phyloP scores from a whole-genome alignment of 2,888 invertebrate species.

The Melieria omissa region DNA sequence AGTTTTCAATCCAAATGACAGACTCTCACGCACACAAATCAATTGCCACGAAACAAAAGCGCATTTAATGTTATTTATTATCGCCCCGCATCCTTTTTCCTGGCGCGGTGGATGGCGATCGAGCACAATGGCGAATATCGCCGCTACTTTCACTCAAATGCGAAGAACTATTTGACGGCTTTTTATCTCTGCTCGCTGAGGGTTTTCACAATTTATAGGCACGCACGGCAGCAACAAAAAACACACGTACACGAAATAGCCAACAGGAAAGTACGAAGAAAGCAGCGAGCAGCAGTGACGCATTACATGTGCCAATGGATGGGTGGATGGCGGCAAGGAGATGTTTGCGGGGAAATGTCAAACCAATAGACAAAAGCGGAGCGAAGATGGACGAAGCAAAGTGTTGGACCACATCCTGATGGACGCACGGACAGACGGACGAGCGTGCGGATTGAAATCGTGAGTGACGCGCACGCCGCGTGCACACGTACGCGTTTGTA shows the following conservation, averaged over 20 bases:
- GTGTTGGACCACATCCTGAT: background rate
- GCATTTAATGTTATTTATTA: constrained; percentile 58
- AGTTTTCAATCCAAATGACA: constrained; percentile 43
- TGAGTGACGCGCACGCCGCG: constrained; percentile 19
- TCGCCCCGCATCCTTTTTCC: constrained; percentile 36
- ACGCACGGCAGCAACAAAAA: background rate
- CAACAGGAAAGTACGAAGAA: background rate
- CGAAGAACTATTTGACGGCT: background rate
- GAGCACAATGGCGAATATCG: too few species aligned
- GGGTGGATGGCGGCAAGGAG: too few species aligned
- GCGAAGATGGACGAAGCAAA: too few species aligned
- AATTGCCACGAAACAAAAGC: constrained; percentile 57
- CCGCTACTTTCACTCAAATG: background rate
- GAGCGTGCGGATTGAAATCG: background rate
- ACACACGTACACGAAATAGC: background rate
- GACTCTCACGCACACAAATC: constrained; percentile 59
- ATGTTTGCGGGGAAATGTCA: too few species aligned
- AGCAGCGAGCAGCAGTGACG: constrained; percentile 7
- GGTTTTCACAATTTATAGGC: too few species aligned
- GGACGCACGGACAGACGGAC: constrained; percentile 15
- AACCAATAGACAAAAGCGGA: too few species aligned
- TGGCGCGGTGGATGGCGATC: background rate
- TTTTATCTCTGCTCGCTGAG: too few species aligned
- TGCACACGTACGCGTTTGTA: background rate
- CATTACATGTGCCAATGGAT: too few species aligned